A percentile compares a stretch with the other conserved stretches of the same genome.
phyloP scores from a whole-genome alignment of 2,888 invertebrate species.

The Heliconius erato region DNA sequence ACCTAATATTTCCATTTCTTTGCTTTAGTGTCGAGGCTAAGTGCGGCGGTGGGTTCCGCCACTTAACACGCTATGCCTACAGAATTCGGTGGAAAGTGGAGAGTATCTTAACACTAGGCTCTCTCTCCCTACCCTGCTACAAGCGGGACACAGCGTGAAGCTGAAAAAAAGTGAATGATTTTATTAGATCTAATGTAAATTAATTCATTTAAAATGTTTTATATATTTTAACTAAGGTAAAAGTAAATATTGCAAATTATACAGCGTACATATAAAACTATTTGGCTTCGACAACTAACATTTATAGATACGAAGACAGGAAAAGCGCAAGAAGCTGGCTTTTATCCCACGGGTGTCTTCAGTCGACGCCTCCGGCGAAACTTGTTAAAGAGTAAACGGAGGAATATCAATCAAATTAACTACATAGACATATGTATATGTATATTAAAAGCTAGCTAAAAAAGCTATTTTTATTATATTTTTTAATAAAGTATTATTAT shows the following conservation, averaged over 20 bases:
- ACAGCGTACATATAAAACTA: background rate
- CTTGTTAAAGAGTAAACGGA: background rate
- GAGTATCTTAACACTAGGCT: too few relatives aligned
- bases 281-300: background rate
- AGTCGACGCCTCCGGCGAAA: conserved; percentile 57
- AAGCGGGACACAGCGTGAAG: too few relatives aligned
- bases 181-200: background rate
- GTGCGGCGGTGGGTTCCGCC: too few relatives aligned
- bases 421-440: background rate
- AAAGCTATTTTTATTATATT: background rate
- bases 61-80: too few relatives aligned
- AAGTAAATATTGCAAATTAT: too few relatives aligned
- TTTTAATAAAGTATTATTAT: background rate
- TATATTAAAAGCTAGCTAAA: too few relatives aligned
- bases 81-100: too few relatives aligned
- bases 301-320: conserved; percentile 1
- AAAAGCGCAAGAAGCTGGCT: conserved; percentile 1
- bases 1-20: too few relatives aligned
- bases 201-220: background rate
- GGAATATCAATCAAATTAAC: background rate
- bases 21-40: too few relatives aligned
- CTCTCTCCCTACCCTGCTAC: too few relatives aligned
- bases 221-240: background rate
- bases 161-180: conserved; percentile 20
- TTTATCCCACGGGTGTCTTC: conserved; percentile 70